phyloP scores from a whole-genome alignment of 2,888 invertebrate genomes.

The Amphipyra tragopoginis region DNA sequence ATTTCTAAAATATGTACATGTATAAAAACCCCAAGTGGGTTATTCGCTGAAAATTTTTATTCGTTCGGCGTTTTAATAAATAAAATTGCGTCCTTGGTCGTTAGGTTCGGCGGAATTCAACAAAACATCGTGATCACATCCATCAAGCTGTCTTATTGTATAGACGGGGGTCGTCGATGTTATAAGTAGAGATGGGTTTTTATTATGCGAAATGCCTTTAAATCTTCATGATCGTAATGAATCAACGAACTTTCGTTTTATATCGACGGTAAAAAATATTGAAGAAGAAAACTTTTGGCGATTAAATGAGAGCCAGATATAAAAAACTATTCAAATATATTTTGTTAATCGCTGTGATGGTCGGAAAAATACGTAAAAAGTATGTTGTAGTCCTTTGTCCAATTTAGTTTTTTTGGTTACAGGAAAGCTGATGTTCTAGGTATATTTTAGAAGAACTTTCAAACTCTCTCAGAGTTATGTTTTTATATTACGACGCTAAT shows the following conservation, averaged over 20 bases:
- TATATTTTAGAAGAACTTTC: neutral
- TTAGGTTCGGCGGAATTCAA: constrained; percentile 73
- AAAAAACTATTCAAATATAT: constrained; percentile 52
- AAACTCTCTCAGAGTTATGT: neutral
- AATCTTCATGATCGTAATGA: constrained; percentile 69
- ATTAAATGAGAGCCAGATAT: constrained; percentile 35
- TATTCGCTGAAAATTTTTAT: constrained; percentile 52
- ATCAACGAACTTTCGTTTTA: constrained; percentile 63
- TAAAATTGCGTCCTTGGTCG: constrained; percentile 72
- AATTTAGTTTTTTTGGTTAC: constrained; percentile 5
- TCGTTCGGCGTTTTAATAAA: constrained; percentile 67
- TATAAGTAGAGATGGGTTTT: constrained; percentile 72
- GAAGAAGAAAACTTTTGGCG: constrained; percentile 32
- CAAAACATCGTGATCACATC: constrained; percentile 81
- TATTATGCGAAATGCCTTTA: constrained; percentile 75
- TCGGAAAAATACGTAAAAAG: constrained; percentile 9
- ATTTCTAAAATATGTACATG: neutral
- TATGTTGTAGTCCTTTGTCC: neutral
- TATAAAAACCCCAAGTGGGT: constrained; percentile 21
- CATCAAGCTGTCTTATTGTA: constrained; percentile 83
- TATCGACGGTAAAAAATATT: constrained; percentile 37
- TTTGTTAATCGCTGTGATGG: constrained; percentile 44
- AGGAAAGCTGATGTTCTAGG: neutral
- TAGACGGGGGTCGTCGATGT: constrained; percentile 75
- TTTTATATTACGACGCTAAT: neutral